Conservation (phyloP, 2,888 invertebrate genomes). For the Rotaria socialis region DNA sequence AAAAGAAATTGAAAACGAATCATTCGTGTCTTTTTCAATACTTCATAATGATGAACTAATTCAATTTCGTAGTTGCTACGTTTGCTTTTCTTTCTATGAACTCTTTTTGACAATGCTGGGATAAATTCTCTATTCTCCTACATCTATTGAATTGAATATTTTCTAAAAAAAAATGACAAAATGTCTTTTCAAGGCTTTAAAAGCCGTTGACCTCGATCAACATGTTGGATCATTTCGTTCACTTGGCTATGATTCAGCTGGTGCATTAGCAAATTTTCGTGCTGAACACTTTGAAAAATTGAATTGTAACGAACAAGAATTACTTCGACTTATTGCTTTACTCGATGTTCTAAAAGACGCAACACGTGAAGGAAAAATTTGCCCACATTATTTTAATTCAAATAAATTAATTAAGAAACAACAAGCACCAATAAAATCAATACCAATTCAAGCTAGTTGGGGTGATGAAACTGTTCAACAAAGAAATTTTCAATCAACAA, state of each 20-base stretch:
- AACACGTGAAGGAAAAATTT: slow-evolving; percentile 11
- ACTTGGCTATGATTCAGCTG: slow-evolving; percentile 10
- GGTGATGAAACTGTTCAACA: neutral
- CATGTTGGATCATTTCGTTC: neutral
- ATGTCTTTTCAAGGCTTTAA: slow-evolving; percentile 25
- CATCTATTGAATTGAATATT: neutral
- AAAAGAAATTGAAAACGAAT: neutral
- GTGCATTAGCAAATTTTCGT: slow-evolving; percentile 33
- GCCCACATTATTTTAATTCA: slow-evolving; percentile 9
- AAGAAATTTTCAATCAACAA: neutral
- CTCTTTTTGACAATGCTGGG: neutral
- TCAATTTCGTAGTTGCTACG: too few species aligned
- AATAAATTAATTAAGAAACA: neutral
- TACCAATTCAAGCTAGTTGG: neutral
- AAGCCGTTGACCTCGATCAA: slow-evolving; percentile 26
- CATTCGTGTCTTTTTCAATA: neutral
- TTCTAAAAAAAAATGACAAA: slow-evolving; percentile 5
- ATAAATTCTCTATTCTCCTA: neutral
- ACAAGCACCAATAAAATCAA: neutral
- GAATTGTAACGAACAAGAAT: slow-evolving; percentile 1
- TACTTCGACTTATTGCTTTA: slow-evolving; percentile 22
- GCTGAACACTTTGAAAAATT: slow-evolving; percentile 4
- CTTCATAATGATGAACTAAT: too few species aligned
- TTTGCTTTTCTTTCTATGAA: neutral
- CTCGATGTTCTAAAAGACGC: slow-evolving; percentile 29